Conservation (phyloP, 2,888 invertebrate genomes). For the Tenthredo distinguenda region DNA sequence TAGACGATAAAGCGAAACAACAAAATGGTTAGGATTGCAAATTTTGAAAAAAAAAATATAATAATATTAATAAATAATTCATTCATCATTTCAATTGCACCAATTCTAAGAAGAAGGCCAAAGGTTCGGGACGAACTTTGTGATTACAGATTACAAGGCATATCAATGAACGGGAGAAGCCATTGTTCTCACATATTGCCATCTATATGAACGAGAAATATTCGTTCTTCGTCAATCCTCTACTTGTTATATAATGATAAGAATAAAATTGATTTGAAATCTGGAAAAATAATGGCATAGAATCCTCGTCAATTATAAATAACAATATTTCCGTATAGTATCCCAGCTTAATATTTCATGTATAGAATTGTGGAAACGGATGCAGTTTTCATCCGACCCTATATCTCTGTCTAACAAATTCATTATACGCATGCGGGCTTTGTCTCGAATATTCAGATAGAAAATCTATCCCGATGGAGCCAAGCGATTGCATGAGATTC, state of each 20-base stretch:
- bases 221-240: not conserved
- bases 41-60: not conserved
- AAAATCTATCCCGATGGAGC: not conserved
- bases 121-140: not conserved
- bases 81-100: not conserved
- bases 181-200: not conserved
- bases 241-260: not conserved
- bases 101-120: not conserved
- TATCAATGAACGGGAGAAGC: not conserved
- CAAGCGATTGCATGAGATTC: not conserved
- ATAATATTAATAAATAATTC: not conserved
- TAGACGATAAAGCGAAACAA: not conserved
- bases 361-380: not conserved
- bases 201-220: not conserved
- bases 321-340: not conserved
- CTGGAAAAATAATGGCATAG: not conserved
- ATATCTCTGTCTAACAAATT: not conserved
- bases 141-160: conserved; percentile 1
- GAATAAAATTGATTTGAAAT: not conserved
- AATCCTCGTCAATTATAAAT: not conserved
- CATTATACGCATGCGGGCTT: not conserved
- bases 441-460: not conserved
- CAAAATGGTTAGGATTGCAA: not conserved
- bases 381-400: not conserved
- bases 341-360: not conserved